phyloP scores from a whole-genome alignment of 2,113 vertebrate genomes.

The Rhinichthys klamathensis region DNA sequence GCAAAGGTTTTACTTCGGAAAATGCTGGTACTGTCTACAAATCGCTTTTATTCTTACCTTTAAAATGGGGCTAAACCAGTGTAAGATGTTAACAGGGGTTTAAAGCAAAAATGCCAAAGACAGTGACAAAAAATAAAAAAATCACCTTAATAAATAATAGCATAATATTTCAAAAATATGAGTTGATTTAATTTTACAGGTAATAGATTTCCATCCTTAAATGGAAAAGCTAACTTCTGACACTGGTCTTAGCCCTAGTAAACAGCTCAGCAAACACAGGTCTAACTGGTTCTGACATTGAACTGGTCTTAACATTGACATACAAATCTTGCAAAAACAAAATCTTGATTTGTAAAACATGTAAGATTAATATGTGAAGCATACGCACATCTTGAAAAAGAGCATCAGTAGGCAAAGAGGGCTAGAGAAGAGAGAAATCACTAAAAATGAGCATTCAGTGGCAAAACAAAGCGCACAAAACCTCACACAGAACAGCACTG shows the following conservation, averaged over 20 bases:
- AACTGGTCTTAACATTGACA: conserved; percentile 29
- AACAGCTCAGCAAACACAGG: conserved; percentile 4
- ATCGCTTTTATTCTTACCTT: not conserved
- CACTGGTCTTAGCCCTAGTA: conserved; percentile 18
- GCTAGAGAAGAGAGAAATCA: conserved; percentile 44
- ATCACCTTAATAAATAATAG: no score
- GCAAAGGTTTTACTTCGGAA: not conserved
- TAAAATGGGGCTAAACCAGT: not conserved
- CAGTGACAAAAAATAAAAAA: not conserved
- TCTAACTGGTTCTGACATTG: not conserved
- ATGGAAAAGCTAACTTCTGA: not conserved
- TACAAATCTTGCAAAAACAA: not conserved
- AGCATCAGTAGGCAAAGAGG: conserved; percentile 26
- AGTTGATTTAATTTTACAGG: not conserved
- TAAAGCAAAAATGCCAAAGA: not conserved
- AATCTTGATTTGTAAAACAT: not conserved
- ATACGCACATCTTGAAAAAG: conserved; percentile 38
- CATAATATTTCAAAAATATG: no score
- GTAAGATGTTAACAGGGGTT: not conserved
- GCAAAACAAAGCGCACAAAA: conserved; percentile 41
- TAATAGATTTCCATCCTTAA: not conserved
- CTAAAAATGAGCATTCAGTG: conserved; percentile 42
- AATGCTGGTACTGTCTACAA: not conserved
- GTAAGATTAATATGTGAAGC: conserved; percentile 17
- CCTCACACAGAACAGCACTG: conserved; percentile 41